Conservation (phyloP, 64 coral and sea anemone genomes). For the Pocillopora damicornis region DNA sequence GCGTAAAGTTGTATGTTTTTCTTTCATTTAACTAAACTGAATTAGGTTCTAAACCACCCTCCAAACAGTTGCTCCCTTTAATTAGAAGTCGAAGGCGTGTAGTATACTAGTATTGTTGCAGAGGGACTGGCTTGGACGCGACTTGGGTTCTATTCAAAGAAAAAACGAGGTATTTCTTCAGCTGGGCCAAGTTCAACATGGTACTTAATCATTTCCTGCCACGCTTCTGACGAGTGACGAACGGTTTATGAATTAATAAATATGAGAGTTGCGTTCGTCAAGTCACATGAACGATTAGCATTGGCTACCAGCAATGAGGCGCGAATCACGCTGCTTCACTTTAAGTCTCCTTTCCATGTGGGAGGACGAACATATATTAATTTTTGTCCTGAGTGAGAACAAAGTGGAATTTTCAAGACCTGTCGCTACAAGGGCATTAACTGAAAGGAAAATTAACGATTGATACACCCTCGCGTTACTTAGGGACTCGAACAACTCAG, state of each 20-base stretch:
- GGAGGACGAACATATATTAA: not conserved
- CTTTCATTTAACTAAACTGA: too few relatives aligned
- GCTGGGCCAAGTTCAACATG: not conserved
- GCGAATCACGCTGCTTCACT: not conserved
- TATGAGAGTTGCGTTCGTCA: not conserved
- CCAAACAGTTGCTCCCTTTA: too few relatives aligned
- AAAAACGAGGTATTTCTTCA: not conserved
- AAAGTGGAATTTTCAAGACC: not conserved
- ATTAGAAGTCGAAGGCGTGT: too few relatives aligned
- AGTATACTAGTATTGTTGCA: too few relatives aligned
- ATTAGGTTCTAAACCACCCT: too few relatives aligned
- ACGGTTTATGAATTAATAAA: constrained; percentile 2
- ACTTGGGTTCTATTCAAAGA: too few relatives aligned
- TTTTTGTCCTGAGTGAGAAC: not conserved
- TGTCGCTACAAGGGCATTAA: too few relatives aligned
- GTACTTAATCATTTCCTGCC: not conserved
- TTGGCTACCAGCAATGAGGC: not conserved
- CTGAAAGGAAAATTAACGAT: too few relatives aligned
- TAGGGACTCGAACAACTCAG: too few relatives aligned
- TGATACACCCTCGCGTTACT: too few relatives aligned
- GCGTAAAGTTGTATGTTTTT: not conserved
- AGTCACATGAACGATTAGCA: not conserved
- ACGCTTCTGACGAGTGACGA: not conserved
- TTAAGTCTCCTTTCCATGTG: not conserved
- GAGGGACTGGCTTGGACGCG: too few relatives aligned